Conservation (phyloP, 2,888 invertebrate species). For the Leptinotarsa juncta region DNA sequence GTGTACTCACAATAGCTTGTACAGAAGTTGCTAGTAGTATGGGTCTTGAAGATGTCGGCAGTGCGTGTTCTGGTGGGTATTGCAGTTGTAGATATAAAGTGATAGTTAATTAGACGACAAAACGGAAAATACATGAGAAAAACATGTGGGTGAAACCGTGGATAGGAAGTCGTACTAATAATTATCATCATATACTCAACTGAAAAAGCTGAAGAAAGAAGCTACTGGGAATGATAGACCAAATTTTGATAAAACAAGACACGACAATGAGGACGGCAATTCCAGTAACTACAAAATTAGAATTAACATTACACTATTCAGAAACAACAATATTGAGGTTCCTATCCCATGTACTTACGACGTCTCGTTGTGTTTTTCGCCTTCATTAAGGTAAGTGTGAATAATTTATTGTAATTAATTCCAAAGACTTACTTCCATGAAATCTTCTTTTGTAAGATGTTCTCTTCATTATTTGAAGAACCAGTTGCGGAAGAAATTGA, state of each 20-base stretch:
- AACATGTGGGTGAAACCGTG: not conserved
- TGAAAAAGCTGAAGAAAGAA: not conserved
- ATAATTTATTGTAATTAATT: slow-evolving; percentile 12
- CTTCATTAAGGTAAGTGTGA: not conserved
- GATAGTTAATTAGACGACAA: not conserved
- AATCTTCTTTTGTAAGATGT: not conserved
- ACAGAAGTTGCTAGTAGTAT: not conserved
- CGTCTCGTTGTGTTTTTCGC: not conserved
- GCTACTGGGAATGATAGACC: not conserved
- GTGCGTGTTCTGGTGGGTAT: not conserved
- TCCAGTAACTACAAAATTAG: slow-evolving; percentile 4
- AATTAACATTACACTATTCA: slow-evolving; percentile 1
- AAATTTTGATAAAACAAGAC: not conserved
- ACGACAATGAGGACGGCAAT: slow-evolving; percentile 14
- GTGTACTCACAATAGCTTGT: not conserved
- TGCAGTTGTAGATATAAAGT: not conserved
- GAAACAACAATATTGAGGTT: slow-evolving; percentile 3
- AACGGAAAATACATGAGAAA: not conserved
- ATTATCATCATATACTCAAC: not conserved
- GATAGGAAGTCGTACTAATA: not conserved
- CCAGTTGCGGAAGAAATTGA: not conserved
- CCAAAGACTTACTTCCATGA: not conserved
- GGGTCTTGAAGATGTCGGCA: not conserved
- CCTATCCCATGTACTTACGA: not conserved
- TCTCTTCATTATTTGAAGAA: slow-evolving; percentile 18